Evolutionary conservation across 2,113 vertebrate genomes (phyloP).

Genomic region (Serilophus lunatus): DNA sequence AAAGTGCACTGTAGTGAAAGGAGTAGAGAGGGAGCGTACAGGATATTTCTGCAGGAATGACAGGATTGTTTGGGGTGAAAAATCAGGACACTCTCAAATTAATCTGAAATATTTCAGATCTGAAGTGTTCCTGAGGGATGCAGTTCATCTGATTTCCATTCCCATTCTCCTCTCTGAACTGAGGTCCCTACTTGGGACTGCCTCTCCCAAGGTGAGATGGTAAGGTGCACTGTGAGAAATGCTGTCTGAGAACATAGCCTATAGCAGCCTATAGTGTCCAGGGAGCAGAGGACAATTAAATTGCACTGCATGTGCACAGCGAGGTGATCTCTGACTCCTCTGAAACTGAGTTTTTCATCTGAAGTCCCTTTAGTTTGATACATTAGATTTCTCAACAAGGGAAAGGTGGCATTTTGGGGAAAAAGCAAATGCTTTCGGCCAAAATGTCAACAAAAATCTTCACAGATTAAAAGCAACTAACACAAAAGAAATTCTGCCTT

Average conservation of each 20-base stretch:
- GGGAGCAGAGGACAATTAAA: neutral
- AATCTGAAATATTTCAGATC: neutral
- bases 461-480: neutral
- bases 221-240: neutral
- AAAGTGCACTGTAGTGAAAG: neutral
- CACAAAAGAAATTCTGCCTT: neutral
- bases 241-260: neutral
- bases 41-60: neutral
- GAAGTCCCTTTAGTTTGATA: neutral
- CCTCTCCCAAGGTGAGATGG: neutral
- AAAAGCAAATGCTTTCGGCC: neutral
- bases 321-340: neutral
- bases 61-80: neutral
- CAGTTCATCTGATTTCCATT: neutral
- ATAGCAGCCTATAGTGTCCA: neutral
- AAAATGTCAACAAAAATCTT: neutral
- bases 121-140: neutral
- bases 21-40: neutral
- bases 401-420: neutral
- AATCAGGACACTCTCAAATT: neutral
- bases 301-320: fast-evolving
- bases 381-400: neutral
- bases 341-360: neutral
- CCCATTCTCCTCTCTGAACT: neutral
- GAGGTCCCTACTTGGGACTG: neutral